phyloP scores from a whole-genome alignment of 1,140 invertebrate genomes.

The Globodera ellingtonae region DNA sequence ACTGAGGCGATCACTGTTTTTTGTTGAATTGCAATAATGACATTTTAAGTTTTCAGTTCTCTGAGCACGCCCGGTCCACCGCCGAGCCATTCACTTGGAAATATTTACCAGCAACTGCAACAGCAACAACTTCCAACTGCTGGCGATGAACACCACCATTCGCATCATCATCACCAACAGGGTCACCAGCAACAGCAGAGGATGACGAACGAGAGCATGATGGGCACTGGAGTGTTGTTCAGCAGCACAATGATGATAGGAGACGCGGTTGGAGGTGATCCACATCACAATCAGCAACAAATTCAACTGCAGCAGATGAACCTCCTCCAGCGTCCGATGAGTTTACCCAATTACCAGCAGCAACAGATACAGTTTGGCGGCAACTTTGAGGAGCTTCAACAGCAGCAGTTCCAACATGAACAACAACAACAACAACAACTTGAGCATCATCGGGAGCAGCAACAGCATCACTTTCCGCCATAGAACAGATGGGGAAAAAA shows the following conservation, averaged over 20 bases:
- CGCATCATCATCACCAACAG: not conserved
- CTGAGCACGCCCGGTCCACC: constrained; percentile 34
- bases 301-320: constrained; percentile 30
- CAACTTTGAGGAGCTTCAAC: not conserved
- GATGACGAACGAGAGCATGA: constrained; percentile 1
- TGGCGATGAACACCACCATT: not conserved
- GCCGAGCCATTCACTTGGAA: constrained; percentile 10
- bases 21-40: not conserved
- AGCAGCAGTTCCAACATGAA: not conserved
- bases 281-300: not conserved
- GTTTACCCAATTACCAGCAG: constrained; percentile 33
- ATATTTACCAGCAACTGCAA: constrained; percentile 7
- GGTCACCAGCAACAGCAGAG: constrained; percentile 14
- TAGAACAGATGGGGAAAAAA: too few species aligned
- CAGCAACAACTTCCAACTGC: constrained; percentile 2
- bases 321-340: constrained; percentile 33
- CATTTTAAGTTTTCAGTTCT: not conserved
- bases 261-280: not conserved
- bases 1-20: not conserved
- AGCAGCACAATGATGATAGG: constrained; percentile 16
- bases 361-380: constrained; percentile 7
- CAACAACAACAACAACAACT: not conserved
- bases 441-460: constrained; percentile 1
- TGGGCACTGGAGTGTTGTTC: constrained; percentile 21
- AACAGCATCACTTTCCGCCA: constrained; percentile 9